phyloP scores from a whole-genome alignment of 2,797 vertebrate genomes.

The Merluccius polli region DNA sequence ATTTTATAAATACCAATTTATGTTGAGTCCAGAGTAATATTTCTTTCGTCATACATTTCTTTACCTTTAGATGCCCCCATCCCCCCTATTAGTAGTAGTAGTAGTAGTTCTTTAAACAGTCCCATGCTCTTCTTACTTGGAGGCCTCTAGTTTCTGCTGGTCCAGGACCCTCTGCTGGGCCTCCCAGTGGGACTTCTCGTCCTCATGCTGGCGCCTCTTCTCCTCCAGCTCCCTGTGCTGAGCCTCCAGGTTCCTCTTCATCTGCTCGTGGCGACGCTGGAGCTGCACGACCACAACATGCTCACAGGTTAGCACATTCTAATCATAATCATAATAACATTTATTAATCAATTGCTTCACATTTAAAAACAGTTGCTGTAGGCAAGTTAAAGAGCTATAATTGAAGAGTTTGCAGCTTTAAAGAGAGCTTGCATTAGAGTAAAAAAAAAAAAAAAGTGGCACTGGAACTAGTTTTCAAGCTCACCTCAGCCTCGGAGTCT shows the following conservation, averaged over 20 bases:
- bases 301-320: background rate
- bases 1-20: background rate
- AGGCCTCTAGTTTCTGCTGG: constrained; percentile 85
- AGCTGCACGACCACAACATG: constrained; percentile 66
- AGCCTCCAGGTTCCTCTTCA: constrained; percentile 98
- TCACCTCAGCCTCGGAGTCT: constrained; percentile 92
- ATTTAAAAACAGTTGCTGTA: background rate
- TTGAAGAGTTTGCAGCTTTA: background rate
- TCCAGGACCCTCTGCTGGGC: constrained; percentile 88
- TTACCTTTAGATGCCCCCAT: background rate
- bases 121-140: constrained; percentile 69
- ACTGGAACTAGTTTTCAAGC: too few relatives aligned
- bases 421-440: background rate
- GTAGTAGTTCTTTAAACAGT: too few relatives aligned
- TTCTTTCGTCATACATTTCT: background rate
- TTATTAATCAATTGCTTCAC: background rate
- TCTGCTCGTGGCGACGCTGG: constrained; percentile 94
- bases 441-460: too few relatives aligned
- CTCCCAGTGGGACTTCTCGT: constrained; percentile 88
- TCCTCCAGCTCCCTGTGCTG: constrained; percentile 96
- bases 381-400: background rate
- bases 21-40: background rate
- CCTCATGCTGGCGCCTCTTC: constrained; percentile 89
- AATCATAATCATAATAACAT: background rate
- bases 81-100: background rate